These are phyloP conservation scores for Verasper variegatus DNA, from an alignment of 2,113 vertebrate species.

Conservation along the genomic window DNA sequence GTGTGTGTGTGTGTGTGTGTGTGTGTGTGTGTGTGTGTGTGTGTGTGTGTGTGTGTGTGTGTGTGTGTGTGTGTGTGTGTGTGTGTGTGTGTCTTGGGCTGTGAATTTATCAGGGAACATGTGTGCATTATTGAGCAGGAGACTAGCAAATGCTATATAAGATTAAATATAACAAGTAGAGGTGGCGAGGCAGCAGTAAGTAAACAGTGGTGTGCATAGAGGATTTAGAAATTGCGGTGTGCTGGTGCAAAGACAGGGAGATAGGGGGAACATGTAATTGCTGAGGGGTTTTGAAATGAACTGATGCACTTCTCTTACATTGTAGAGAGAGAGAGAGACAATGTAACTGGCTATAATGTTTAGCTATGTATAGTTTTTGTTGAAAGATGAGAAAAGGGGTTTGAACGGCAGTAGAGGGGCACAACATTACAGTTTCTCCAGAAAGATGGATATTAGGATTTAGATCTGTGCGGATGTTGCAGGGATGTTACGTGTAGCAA, in stretches of 20 bases:
- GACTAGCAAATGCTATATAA: neutral
- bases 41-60: neutral
- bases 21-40: neutral
- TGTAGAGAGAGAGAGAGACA: conserved; percentile 1
- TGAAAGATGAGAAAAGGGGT: neutral
- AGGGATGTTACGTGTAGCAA: conserved; percentile 27
- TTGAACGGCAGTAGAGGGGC: neutral
- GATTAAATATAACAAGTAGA: conserved; percentile 14
- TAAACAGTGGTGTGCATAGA: neutral
- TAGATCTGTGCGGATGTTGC: conserved; percentile 16
- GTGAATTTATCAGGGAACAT: too few relatives aligned
- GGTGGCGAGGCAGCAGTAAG: conserved; percentile 4
- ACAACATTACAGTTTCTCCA: conserved; percentile 10
- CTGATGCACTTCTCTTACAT: conserved; percentile 25
- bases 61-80: neutral
- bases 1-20: neutral
- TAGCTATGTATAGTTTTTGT: conserved; percentile 25
- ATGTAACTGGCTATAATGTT: conserved; percentile 42
- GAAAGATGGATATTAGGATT: conserved; percentile 29
- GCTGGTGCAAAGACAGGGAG: conserved; percentile 11
- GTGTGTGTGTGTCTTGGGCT: neutral
- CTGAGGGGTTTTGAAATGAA: conserved; percentile 31
- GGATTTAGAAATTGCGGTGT: conserved; percentile 5
- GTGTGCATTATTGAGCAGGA: too few relatives aligned
- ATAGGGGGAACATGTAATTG: conserved; percentile 23